Base-by-base conservation (phyloP, 2,888 invertebrate species). In the Lobophora halterata region DNA sequence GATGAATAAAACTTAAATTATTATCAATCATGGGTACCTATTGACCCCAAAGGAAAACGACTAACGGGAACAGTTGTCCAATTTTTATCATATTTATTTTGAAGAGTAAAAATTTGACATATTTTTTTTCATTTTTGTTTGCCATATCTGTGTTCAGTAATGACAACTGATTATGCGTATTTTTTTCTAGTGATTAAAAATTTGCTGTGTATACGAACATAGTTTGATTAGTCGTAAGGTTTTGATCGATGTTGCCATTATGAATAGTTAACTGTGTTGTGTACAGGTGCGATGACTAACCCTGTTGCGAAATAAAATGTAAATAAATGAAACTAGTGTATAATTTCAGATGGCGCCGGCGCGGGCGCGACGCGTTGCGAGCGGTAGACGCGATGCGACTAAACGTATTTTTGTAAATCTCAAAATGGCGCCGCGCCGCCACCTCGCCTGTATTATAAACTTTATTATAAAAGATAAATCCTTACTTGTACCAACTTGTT, bases 391-490 rank as follows among this genome's bases (percentile, higher is more conserved):
- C 53, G 49, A 53, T 39, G 33, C 44, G 38, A 36, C 46, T 46
- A 55, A 53, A 66, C 62, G 65, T 77, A 71, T 77, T 72, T 73
- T 76, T 78, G 73, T 79, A 80, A 79, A 80, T 80, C 72, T 80
- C 73, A 71, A 10, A 6, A 18, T 13, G 19, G 61, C 53, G 46
- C 67, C 65, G 55, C 61, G 62, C 54, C 58, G 49, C 55, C 64
- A 61, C 60, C n/a, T n/a, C 70, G 60, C 65, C 45, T 72, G 73
- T 72, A 72, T 65, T 71, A 71, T 71, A 73, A 56, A 36, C 55
- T 52, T 53, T 54, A 44, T 46, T 58, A 66, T 62, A 59, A 64
- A 67, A 44, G 30, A 39, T 48, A 58, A 57, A 58, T 55, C 61
- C 43, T 68, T 13, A 30, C 13, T 71, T 72, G 70, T 55, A 71